Percentiles rank a stretch among this genome's conserved stretches.
Conservation (phyloP, 2,113 vertebrate genomes). For the Lepus americanus region DNA sequence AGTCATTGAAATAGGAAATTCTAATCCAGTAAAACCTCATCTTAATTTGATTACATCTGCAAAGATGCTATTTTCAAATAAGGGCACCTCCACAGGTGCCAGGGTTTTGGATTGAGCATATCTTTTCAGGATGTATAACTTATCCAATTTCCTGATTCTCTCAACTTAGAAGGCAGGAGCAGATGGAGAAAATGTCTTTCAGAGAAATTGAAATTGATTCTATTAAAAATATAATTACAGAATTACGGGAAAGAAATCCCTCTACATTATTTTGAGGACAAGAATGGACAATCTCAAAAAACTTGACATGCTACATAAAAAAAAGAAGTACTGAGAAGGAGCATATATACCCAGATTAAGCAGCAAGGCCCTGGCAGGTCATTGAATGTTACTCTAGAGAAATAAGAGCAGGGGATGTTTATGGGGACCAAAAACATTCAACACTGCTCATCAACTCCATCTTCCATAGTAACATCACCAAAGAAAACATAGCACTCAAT, state of each 20-base stretch:
- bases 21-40: not conserved
- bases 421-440: not conserved
- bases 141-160: not conserved
- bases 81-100: not conserved
- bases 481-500: not conserved
- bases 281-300: not conserved
- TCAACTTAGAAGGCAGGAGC: not conserved
- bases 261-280: not conserved
- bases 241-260: not conserved
- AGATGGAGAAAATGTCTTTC: not conserved
- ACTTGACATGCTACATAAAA: not conserved
- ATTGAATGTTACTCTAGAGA: not conserved
- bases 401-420: not conserved
- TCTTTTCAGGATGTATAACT: not conserved
- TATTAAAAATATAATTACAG: not conserved
- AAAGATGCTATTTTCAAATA: not conserved
- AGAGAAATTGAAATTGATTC: not conserved
- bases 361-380: not conserved
- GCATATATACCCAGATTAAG: not conserved
- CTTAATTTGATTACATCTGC: not conserved
- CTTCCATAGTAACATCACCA: not conserved
- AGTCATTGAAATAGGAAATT: not conserved
- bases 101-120: not conserved
- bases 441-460: not conserved
- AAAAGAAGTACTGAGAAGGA: not conserved